phyloP scores from a whole-genome alignment of 2,888 invertebrate species.

The Nineta flava region DNA sequence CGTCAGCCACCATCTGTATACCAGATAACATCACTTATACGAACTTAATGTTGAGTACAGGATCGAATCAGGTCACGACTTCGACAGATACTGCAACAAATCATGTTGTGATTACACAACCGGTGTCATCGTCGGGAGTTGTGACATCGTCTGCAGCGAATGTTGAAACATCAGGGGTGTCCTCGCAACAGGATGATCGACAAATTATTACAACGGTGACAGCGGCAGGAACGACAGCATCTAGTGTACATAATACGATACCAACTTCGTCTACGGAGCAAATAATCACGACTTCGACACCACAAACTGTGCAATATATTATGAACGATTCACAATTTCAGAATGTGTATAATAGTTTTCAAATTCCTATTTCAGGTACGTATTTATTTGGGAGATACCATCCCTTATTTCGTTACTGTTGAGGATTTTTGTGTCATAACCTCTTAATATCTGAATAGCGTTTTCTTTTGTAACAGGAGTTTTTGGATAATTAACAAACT shows the following conservation, averaged over 20 bases:
- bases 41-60: conserved; percentile 13
- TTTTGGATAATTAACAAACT: too few species aligned
- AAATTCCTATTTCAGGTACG: conserved; percentile 31
- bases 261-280: conserved; percentile 13
- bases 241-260: too few species aligned
- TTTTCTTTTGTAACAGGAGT: too few species aligned
- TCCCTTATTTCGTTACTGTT: too few species aligned
- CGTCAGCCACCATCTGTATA: conserved; percentile 10
- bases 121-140: conserved; percentile 5
- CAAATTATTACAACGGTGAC: too few species aligned
- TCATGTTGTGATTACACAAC: background rate
- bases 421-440: too few species aligned
- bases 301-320: conserved; percentile 17
- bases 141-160: conserved; percentile 5
- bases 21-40: conserved; percentile 9
- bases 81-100: background rate
- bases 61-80: background rate
- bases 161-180: background rate
- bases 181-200: conserved; percentile 11
- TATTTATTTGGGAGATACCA: background rate
- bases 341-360: conserved; percentile 29
- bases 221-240: too few species aligned
- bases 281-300: background rate
- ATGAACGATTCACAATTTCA: conserved; percentile 22
- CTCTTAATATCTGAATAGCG: too few species aligned